Conservation (phyloP, 2,797 vertebrate genomes). For the Rhabdomys pumilio region DNA sequence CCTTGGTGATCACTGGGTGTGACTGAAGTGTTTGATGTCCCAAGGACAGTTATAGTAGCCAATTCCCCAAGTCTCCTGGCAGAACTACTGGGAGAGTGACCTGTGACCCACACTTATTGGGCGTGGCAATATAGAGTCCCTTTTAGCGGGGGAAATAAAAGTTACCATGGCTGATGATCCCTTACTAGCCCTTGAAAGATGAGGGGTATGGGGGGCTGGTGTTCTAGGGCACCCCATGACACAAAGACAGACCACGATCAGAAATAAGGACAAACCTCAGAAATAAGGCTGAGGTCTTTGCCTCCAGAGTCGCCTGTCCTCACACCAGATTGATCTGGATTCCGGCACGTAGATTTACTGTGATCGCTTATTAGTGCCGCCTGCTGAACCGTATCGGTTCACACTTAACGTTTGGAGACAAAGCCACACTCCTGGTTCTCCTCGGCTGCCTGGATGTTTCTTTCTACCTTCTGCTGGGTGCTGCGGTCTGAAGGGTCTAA, state of each 20-base stretch:
- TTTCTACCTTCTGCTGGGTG: neutral
- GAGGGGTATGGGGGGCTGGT: neutral
- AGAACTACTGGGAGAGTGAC: rapidly evolving
- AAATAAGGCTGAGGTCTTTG: neutral
- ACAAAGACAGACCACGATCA: neutral
- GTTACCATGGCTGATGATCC: neutral
- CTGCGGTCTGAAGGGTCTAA: neutral
- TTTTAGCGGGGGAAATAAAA: neutral
- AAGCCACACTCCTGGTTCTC: no score
- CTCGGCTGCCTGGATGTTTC: neutral
- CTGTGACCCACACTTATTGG: neutral
- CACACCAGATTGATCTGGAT: neutral
- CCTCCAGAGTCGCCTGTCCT: neutral
- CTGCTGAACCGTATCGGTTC: neutral
- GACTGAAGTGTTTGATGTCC: neutral
- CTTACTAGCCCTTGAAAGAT: no score
- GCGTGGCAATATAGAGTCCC: neutral
- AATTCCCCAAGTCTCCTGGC: neutral
- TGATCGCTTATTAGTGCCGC: rapidly evolving
- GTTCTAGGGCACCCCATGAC: rapidly evolving
- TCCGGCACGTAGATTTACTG: neutral
- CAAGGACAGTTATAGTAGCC: neutral
- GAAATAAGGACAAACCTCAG: neutral
- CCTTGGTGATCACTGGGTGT: no score
- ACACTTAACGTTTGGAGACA: neutral